Evolutionary conservation across 2,113 vertebrate genomes (phyloP).

Genomic region (Chinchilla lanigera): DNA sequence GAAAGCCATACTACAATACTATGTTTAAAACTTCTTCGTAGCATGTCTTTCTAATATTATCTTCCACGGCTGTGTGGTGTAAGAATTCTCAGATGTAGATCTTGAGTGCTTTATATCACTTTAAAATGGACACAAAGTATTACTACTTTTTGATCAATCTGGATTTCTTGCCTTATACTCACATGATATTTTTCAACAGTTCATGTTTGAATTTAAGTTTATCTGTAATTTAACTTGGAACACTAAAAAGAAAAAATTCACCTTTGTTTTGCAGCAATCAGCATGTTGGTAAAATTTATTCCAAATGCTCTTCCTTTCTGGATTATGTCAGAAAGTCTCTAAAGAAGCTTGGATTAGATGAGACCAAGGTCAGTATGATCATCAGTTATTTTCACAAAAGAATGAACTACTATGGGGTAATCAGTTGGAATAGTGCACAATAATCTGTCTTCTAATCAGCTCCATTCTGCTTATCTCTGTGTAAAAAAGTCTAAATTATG

Average conservation of each 20-base stretch:
- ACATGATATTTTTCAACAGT: conserved; percentile 47
- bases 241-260: conserved; percentile 59
- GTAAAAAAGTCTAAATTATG: conserved; percentile 38
- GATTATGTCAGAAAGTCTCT: conserved; percentile 95
- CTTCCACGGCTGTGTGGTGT: conserved; percentile 26
- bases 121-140: conserved; percentile 28
- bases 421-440: conserved; percentile 34
- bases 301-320: conserved; percentile 93
- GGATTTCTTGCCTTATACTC: not conserved
- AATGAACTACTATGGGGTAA: not conserved
- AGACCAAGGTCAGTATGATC: conserved; percentile 88
- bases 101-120: not conserved
- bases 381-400: not conserved
- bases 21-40: conserved; percentile 5
- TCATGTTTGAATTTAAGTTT: conserved; percentile 37
- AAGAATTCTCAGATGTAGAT: conserved; percentile 41
- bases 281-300: conserved; percentile 95
- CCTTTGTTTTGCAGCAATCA: conserved; percentile 89
- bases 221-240: not conserved
- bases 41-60: conserved; percentile 15
- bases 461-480: not conserved
- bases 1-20: not conserved
- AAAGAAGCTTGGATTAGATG: conserved; percentile 93
- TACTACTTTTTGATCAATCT: conserved; percentile 47
- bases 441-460: conserved; percentile 11